These are phyloP conservation scores for Thalassarche chlororhynchos DNA, from an alignment of 2,113 vertebrate species.

Conservation along the genomic window DNA sequence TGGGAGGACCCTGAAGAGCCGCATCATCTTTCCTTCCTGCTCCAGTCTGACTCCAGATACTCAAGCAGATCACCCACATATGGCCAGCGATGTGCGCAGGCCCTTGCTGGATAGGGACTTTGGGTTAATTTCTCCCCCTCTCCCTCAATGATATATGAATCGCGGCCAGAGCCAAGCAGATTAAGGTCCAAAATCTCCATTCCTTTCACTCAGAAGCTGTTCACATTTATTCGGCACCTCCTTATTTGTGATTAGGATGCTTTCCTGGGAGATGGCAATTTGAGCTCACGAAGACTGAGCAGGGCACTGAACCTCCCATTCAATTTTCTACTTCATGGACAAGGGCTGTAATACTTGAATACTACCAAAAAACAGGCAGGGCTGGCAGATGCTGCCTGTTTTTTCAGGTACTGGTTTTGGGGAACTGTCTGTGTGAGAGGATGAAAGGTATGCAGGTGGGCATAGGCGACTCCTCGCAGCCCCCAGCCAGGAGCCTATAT, in stretches of 20 bases:
- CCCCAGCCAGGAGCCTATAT: neutral
- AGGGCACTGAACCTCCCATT: neutral
- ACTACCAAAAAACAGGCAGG: neutral
- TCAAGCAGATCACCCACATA: neutral
- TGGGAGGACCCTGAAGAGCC: neutral
- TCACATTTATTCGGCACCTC: neutral
- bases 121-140: neutral
- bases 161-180: neutral
- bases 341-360: neutral
- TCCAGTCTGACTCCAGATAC: neutral
- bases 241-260: neutral
- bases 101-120: neutral
- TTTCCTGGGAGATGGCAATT: conserved; percentile 1
- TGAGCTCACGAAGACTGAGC: neutral
- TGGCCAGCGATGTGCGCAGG: neutral
- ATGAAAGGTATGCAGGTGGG: neutral
- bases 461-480: neutral
- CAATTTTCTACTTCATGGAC: neutral
- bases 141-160: neutral
- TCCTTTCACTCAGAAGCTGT: conserved; percentile 36
- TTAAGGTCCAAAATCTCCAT: conserved; percentile 8
- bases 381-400: neutral
- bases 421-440: neutral
- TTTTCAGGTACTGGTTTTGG: neutral
- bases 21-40: neutral